phyloP scores from a whole-genome alignment of 2,888 invertebrate genomes.

The Osmoderma eremita region DNA sequence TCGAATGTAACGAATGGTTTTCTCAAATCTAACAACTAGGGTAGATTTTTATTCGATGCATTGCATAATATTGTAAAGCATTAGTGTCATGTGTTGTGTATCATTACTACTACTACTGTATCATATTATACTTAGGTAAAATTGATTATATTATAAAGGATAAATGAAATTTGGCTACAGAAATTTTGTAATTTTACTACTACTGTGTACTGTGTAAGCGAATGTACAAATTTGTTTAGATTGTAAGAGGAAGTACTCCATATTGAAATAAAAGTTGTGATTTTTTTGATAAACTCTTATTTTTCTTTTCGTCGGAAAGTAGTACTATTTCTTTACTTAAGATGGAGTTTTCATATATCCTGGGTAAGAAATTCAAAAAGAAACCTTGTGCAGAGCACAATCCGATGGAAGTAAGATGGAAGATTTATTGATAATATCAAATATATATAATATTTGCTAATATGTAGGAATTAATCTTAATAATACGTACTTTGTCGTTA shows the following conservation, averaged over 20 bases:
- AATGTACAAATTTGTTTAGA: conserved; percentile 51
- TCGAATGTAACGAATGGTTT: conserved; percentile 12
- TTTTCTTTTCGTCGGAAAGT: conserved; percentile 22
- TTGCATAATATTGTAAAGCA: conserved; percentile 3
- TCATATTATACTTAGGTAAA: conserved; percentile 32
- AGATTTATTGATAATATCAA: no score
- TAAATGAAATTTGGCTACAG: conserved; percentile 36
- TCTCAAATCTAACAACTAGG: no score
- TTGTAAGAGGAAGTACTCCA: conserved; percentile 44
- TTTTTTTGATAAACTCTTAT: conserved; percentile 49
- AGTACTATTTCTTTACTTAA: no score
- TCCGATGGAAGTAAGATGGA: no score
- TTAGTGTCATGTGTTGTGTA: conserved; percentile 22
- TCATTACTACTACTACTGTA: conserved; percentile 4
- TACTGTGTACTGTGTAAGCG: conserved; percentile 50
- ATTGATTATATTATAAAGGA: no score
- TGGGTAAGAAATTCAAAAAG: no score
- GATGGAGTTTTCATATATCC: no score
- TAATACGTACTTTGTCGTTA: no score
- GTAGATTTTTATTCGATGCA: not conserved
- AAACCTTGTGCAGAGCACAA: no score
- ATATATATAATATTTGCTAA: no score
- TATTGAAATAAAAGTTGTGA: conserved; percentile 49
- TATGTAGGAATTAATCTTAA: no score
- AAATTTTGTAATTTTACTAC: conserved; percentile 51